phyloP scores from a whole-genome alignment of 2,888 invertebrate species.

The Mayetiola destructor region DNA sequence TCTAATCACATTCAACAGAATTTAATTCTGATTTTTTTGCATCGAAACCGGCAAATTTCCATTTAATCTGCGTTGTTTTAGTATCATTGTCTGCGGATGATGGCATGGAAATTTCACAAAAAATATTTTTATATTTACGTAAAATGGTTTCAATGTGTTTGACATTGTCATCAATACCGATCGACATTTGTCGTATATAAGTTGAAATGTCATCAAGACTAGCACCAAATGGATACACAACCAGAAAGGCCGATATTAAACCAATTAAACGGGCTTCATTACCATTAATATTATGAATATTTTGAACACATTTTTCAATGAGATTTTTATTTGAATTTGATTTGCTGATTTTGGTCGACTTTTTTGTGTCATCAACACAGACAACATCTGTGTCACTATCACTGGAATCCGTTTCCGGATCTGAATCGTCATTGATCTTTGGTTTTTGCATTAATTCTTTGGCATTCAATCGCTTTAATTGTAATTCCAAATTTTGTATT shows the following conservation, averaged over 20 bases:
- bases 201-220: constrained; percentile 81
- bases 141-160: constrained; percentile 65
- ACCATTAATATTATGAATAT: constrained; percentile 9
- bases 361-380: neutral
- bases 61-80: constrained; percentile 59
- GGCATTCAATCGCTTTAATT: constrained; percentile 32
- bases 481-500: constrained; percentile 30
- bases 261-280: constrained; percentile 57
- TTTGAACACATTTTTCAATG: neutral
- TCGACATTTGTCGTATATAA: constrained; percentile 70
- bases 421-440: constrained; percentile 28
- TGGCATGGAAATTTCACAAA: constrained; percentile 42
- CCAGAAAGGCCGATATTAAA: constrained; percentile 72
- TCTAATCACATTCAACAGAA: too few species aligned
- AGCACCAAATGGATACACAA: constrained; percentile 83
- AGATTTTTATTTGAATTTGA: neutral
- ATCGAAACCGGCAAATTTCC: constrained; percentile 58
- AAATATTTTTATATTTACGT: constrained; percentile 63
- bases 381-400: constrained; percentile 18
- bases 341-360: neutral
- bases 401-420: constrained; percentile 24
- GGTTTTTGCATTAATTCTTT: constrained; percentile 34
- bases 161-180: constrained; percentile 53
- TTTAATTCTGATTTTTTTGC: too few species aligned
- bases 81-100: too few species aligned